Percentiles rank a stretch among this genome's conserved stretches.
These are phyloP conservation scores for Bettongia penicillata DNA, from an alignment of 2,113 vertebrate species.

Conservation along the genomic window DNA sequence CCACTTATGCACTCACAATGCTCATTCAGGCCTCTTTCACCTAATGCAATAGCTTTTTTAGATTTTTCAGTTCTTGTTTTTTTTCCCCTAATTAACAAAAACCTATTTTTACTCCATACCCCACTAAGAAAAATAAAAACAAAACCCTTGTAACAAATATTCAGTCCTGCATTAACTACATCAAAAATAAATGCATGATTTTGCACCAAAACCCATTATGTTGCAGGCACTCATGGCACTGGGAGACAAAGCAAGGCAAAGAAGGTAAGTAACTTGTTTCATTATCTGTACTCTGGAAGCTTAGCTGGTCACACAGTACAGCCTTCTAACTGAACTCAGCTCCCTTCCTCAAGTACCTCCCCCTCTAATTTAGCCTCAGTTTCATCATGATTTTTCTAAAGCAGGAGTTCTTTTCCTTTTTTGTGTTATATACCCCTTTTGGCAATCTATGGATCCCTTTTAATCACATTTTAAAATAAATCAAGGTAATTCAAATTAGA, in stretches of 20 bases:
- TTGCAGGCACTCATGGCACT: not conserved
- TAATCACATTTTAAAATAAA: too few species aligned
- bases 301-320: too few species aligned
- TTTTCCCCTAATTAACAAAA: not conserved
- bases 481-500: too few species aligned
- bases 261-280: not conserved
- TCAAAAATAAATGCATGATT: not conserved
- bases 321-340: too few species aligned
- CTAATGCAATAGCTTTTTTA: not conserved
- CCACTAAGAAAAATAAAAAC: not conserved
- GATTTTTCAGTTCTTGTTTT: not conserved
- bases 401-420: too few species aligned
- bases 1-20: not conserved
- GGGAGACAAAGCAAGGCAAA: not conserved
- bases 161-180: not conserved
- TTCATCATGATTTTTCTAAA: too few species aligned
- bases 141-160: not conserved
- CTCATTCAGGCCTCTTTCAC: not conserved
- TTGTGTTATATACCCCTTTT: too few species aligned
- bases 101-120: not conserved
- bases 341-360: too few species aligned
- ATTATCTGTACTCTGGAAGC: not conserved
- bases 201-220: not conserved
- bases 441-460: too few species aligned
- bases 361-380: too few species aligned